phyloP scores from a whole-genome alignment of 2,113 vertebrate species.

The Tragelaphus scriptus region DNA sequence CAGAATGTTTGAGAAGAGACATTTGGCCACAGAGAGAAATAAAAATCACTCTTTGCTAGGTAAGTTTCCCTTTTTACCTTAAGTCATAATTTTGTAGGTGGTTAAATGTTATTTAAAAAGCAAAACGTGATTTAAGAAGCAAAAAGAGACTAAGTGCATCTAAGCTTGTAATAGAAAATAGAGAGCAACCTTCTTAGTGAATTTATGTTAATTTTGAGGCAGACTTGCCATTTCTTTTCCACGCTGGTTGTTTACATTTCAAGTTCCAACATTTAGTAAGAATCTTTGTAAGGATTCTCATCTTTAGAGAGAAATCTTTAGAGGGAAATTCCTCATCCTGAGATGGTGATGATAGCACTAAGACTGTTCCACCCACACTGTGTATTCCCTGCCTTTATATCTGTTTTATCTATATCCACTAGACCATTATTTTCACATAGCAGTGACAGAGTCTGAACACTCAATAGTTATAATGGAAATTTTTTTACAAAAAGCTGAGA shows the following conservation, averaged over 20 bases:
- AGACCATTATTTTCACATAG: not conserved
- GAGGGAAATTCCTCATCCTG: not conserved
- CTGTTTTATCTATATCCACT: not conserved
- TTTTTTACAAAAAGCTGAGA: not conserved
- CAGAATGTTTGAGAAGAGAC: conserved; percentile 62
- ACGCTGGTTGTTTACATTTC: not conserved
- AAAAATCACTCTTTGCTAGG: conserved; percentile 41
- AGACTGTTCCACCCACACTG: not conserved
- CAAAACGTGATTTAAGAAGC: not conserved
- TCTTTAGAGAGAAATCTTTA: not conserved
- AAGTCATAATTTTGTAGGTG: not conserved
- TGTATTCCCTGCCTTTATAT: not conserved
- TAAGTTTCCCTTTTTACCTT: conserved; percentile 29
- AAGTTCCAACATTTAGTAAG: not conserved
- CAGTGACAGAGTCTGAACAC: not conserved
- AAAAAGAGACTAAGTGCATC: not conserved
- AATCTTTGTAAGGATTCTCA: not conserved
- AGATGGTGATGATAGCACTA: not conserved
- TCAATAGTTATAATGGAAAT: not conserved
- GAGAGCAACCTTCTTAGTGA: not conserved
- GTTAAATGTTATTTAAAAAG: not conserved
- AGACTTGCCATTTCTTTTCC: conserved; percentile 4
- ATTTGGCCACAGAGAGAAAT: conserved; percentile 34
- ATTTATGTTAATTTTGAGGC: conserved; percentile 17
- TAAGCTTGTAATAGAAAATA: not conserved